Base-by-base conservation (phyloP, 2,888 invertebrate species). In the Drosophila siamana region DNA sequence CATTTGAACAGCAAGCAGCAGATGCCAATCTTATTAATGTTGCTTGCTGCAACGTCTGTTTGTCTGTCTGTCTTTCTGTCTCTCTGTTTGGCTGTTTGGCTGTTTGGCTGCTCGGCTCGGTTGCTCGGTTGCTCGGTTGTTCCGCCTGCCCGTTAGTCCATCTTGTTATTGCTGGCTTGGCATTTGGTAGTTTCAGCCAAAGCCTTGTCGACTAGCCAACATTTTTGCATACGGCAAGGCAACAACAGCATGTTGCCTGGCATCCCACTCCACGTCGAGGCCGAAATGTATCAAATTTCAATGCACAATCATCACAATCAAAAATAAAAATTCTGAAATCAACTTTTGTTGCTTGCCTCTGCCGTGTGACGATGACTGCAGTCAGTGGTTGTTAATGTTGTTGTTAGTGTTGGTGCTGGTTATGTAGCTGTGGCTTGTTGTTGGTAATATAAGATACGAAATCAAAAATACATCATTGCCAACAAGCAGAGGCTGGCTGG, bases 221-320 rank as follows among this genome's bases (percentile, higher is more conserved):
- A 87, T 85, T 83, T 80, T 87, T 85, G 83, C 83, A 83, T 78
- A 77, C 81, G 72, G 74, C 19, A 60, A 57, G 19, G 19, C 19
- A 19, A 19, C 19, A 19, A 19, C 19, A n/a, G n/a, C n/a, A 72
- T 69, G 73, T 76, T 54, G 11, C 19, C 78, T 61, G 66, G 51
- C 63, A 64, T 63, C 64, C 61, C 76, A 47, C 51, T 59, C 74
- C 59, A n/a, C n/a, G 64, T 60, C 85, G 80, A 72, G 84, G 85
- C 84, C 86, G 84, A 89, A 90, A 90, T 90, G 90, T 90, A 90
- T 90, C 91, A 90, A 90, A 90, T 90, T 90, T 90, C 90, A 90
- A 89, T 89, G 88, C 88, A 89, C 89, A 90, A 90, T 90, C 90
- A 89, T 89, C 90, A 89, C 86, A 88, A 89, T 89, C 86, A 83